phyloP scores from a whole-genome alignment of 2,888 invertebrate genomes.

The Argyresthia goedartella region DNA sequence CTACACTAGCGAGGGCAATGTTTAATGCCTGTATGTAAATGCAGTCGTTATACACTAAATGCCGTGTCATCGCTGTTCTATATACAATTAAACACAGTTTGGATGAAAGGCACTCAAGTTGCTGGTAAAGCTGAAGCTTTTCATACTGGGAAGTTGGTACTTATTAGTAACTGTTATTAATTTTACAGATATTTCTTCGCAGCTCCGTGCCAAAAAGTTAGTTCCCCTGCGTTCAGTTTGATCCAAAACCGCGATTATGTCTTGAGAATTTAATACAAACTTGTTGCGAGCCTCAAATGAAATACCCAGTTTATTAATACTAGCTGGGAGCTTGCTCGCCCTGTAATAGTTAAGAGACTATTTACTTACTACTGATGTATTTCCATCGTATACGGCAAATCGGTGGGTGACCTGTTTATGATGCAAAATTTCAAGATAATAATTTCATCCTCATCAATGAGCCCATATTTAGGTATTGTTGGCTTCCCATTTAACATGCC shows the following conservation, averaged over 20 bases:
- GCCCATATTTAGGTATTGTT: too few species aligned
- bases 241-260: background rate
- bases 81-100: background rate
- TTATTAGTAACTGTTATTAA: background rate
- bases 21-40: too few species aligned
- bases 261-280: constrained; percentile 1
- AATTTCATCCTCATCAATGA: too few species aligned
- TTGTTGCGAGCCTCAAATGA: background rate
- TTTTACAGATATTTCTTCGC: background rate
- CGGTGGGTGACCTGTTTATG: too few species aligned
- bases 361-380: background rate
- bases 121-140: background rate
- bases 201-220: background rate
- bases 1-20: too few species aligned
- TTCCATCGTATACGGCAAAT: background rate
- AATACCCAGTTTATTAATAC: background rate
- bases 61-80: too few species aligned
- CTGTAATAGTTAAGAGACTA: background rate
- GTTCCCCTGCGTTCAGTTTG: background rate
- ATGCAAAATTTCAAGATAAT: too few species aligned
- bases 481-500: too few species aligned
- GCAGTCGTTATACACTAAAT: too few species aligned
- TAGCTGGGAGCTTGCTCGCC: background rate
- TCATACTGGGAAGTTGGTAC: background rate
- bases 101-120: background rate